Evolutionary conservation across 2,113 vertebrate genomes (phyloP).

Genomic region (Macrotus californicus): DNA sequence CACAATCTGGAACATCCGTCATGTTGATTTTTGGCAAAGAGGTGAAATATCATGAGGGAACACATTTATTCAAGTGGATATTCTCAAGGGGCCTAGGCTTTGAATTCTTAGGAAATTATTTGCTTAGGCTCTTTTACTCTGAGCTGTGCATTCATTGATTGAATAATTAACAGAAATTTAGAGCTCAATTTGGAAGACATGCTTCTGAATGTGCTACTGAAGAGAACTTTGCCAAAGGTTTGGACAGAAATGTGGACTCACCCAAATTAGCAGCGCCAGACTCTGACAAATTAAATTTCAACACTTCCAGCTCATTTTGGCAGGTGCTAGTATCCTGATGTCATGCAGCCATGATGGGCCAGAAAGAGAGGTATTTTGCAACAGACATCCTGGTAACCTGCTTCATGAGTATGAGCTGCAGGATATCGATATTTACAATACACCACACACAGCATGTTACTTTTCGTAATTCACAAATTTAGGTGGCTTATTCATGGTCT

Average conservation of each 20-base stretch:
- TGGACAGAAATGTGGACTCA: slow-evolving; percentile 31
- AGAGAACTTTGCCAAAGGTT: neutral
- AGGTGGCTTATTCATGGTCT: neutral
- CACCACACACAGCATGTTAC: neutral
- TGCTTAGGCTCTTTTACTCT: neutral
- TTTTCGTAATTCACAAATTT: slow-evolving; percentile 11
- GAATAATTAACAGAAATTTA: neutral
- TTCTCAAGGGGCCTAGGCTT: neutral
- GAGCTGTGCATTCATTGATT: neutral
- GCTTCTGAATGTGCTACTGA: neutral
- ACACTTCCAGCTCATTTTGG: slow-evolving; percentile 33
- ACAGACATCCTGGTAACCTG: slow-evolving; percentile 47
- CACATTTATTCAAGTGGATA: neutral
- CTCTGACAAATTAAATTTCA: slow-evolving; percentile 50
- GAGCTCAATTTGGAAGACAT: neutral
- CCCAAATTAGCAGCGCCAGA: slow-evolving; percentile 5
- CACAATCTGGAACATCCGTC: neutral
- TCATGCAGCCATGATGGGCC: slow-evolving; percentile 49
- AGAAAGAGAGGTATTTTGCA: slow-evolving; percentile 60
- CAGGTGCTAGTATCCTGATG: slow-evolving; percentile 35
- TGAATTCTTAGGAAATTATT: neutral
- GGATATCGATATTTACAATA: slow-evolving; percentile 56
- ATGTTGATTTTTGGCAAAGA: neutral
- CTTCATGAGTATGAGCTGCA: slow-evolving; percentile 22
- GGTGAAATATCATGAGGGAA: neutral